phyloP scores from a whole-genome alignment of 1,140 invertebrate genomes.

The Panagrolaimus sp. region DNA sequence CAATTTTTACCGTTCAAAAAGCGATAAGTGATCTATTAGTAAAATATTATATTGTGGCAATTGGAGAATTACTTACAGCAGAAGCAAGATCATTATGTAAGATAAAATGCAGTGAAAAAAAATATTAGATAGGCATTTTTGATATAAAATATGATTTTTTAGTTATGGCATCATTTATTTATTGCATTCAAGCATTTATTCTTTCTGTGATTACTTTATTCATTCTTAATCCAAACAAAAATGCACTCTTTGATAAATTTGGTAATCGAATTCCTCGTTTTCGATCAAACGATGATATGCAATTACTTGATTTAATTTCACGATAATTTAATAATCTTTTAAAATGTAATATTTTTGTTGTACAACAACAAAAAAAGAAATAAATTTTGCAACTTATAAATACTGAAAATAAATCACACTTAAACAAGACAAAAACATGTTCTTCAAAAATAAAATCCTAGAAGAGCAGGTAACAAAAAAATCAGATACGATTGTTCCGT shows the following conservation, averaged over 20 bases:
- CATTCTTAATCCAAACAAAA: conserved; percentile 3
- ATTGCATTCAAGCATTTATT: not conserved
- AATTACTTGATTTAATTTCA: not conserved
- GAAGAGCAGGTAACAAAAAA: no score
- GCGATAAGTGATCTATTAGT: not conserved
- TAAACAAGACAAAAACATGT: no score
- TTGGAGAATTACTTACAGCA: not conserved
- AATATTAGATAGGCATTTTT: not conserved
- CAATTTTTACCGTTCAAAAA: not conserved
- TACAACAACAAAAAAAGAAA: no score
- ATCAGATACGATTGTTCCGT: no score
- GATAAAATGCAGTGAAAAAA: not conserved
- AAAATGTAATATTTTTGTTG: no score
- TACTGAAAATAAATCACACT: no score
- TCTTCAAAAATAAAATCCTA: no score
- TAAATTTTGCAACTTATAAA: no score
- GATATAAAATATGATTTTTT: not conserved
- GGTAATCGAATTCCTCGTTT: not conserved
- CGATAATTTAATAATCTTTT: no score
- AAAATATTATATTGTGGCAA: not conserved
- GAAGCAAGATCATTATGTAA: conserved; percentile 5
- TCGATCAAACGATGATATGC: not conserved
- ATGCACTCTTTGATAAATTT: conserved; percentile 2
- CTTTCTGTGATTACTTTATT: not conserved
- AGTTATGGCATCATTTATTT: conserved; percentile 4